Evolutionary conservation across 2,797 vertebrate species (phyloP).

Genomic region (Acanthurus tractus): DNA sequence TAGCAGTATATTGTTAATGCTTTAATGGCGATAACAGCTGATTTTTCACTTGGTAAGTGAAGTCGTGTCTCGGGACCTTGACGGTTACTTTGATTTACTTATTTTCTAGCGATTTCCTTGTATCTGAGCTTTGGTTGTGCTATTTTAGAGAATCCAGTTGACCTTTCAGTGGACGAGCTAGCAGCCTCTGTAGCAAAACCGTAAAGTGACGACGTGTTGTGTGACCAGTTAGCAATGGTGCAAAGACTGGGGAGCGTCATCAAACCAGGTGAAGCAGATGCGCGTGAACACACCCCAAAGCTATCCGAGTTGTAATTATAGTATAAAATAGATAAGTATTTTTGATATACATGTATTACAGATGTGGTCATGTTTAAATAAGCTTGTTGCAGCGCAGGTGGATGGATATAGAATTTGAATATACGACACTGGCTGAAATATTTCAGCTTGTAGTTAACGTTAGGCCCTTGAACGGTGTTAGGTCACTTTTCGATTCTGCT

Average conservation of each 20-base stretch:
- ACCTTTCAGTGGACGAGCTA: constrained; percentile 55
- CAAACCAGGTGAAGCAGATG: constrained; percentile 69
- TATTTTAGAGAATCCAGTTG: constrained; percentile 14
- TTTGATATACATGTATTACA: neutral
- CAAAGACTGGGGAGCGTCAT: constrained; percentile 75
- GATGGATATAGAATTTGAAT: constrained; percentile 2
- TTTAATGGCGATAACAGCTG: constrained; percentile 39
- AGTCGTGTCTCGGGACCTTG: neutral
- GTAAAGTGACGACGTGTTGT: constrained; percentile 78
- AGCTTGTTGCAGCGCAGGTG: neutral
- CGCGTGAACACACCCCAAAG: constrained; percentile 19
- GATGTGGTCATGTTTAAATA: neutral
- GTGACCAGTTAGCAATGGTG: constrained; percentile 78
- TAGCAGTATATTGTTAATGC: constrained; percentile 38
- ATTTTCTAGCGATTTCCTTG: neutral
- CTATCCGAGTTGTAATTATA: neutral
- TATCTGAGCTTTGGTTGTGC: neutral
- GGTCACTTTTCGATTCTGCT: neutral
- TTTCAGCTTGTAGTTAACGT: constrained; percentile 8
- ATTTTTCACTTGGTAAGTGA: constrained; percentile 15
- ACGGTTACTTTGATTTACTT: rapidly evolving
- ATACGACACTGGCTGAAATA: constrained; percentile 16
- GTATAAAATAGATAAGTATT: neutral
- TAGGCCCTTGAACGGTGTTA: constrained; percentile 49
- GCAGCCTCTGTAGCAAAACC: constrained; percentile 52